phyloP scores from a whole-genome alignment of 1,140 invertebrate genomes.

The Dendroctonus valens region DNA sequence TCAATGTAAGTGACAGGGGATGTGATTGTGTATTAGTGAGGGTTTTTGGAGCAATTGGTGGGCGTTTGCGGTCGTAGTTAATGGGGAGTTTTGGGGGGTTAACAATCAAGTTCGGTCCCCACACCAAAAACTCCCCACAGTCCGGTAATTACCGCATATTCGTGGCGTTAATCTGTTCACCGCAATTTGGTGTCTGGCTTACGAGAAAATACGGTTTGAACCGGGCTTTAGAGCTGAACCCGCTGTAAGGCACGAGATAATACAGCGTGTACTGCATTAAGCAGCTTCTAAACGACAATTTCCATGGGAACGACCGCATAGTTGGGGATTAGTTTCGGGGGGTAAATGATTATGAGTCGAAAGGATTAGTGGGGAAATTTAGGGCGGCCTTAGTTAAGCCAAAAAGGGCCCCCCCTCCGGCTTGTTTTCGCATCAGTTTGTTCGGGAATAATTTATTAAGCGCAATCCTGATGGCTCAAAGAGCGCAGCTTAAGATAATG shows the following conservation, averaged over 20 bases:
- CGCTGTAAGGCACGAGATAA: conserved; percentile 20
- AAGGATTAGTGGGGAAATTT: conserved; percentile 5
- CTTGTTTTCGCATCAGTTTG: too few relatives aligned
- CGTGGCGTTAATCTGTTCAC: conserved; percentile 17
- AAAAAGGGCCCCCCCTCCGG: neutral
- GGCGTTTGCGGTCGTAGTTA: too few relatives aligned
- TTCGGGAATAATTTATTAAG: conserved; percentile 19
- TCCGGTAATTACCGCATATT: conserved; percentile 22
- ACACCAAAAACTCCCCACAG: neutral
- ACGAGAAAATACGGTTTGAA: conserved; percentile 22
- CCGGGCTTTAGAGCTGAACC: conserved; percentile 15
- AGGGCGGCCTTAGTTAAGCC: neutral
- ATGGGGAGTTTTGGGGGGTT: too few relatives aligned
- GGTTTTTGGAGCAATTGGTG: too few relatives aligned
- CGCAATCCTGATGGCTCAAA: conserved; percentile 3
- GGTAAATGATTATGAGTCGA: conserved; percentile 21
- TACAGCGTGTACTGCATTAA: conserved; percentile 22
- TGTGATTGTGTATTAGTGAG: too few relatives aligned
- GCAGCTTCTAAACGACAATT: conserved; percentile 20
- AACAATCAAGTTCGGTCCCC: neutral
- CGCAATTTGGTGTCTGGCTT: conserved; percentile 19
- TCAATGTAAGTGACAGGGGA: too few relatives aligned
- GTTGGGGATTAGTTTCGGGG: conserved; percentile 6
- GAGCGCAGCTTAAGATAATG: conserved; percentile 20
- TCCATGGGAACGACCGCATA: conserved; percentile 5